Conservation (phyloP, 2,888 invertebrate species). For the Leptura quadrifasciata region DNA sequence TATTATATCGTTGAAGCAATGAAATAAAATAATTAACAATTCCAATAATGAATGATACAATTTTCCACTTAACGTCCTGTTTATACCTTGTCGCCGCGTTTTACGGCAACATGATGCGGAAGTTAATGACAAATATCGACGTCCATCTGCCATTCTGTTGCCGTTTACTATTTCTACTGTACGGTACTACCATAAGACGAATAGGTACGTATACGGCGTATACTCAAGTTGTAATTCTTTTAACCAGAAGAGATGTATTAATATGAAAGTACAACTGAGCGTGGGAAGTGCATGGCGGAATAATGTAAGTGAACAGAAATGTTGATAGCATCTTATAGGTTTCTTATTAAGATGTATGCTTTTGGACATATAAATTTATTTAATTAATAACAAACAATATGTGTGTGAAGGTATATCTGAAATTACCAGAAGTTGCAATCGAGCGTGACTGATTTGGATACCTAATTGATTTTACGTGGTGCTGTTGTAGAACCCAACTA, state of each 20-base stretch:
- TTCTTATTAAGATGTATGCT: no score
- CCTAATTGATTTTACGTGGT: no score
- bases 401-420: no score
- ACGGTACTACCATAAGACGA: background rate
- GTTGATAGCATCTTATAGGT: no score
- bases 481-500: no score
- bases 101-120: background rate
- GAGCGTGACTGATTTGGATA: no score
- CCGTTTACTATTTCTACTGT: background rate
- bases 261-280: conserved; percentile 2
- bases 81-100: background rate
- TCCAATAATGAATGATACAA: background rate
- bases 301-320: no score
- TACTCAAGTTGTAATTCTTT: background rate
- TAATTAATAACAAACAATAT: no score
- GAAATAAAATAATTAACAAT: conserved; percentile 3
- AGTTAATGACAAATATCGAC: conserved; percentile 7
- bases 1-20: background rate
- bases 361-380: no score
- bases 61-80: background rate
- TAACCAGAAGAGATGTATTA: background rate
- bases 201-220: background rate
- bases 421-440: no score
- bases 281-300: background rate
- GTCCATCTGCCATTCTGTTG: background rate